A percentile compares a stretch with the other conserved stretches of the same genome.
Conservation (phyloP, 2,888 invertebrate species). For the Bombyx huttoni region DNA sequence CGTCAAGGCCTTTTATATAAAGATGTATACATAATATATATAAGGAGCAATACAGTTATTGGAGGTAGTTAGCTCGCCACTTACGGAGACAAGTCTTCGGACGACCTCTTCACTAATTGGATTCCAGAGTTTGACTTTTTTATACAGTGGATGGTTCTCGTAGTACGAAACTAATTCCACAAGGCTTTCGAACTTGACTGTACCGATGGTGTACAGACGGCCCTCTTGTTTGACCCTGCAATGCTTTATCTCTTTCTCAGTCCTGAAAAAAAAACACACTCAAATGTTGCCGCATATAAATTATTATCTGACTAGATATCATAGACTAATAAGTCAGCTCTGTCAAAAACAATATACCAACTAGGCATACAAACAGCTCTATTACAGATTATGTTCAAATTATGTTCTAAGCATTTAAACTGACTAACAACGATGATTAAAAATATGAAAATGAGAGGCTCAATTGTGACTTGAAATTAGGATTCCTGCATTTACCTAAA, state of each 20-base stretch:
- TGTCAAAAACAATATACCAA: no score
- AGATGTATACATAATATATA: no score
- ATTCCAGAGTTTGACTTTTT: constrained; percentile 88
- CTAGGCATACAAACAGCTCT: no score
- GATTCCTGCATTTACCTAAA: constrained; percentile 90
- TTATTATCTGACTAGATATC: no score
- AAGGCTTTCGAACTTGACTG: constrained; percentile 95
- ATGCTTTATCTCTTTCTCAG: constrained; percentile 95
- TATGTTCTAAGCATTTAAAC: no score
- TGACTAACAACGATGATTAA: no score
- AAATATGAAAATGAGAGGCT: no score
- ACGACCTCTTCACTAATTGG: constrained; percentile 86
- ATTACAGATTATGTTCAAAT: no score
- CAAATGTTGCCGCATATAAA: background rate
- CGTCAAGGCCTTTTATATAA: no score
- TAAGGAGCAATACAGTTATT: no score
- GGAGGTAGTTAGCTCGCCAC: constrained; percentile 20
- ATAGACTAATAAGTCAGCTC: no score
- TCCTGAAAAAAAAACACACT: constrained; percentile 67
- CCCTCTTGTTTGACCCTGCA: constrained; percentile 96
- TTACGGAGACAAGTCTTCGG: constrained; percentile 74
- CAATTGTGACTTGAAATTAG: no score
- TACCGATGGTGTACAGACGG: constrained; percentile 90
- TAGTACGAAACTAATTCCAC: constrained; percentile 94
- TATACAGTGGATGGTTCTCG: constrained; percentile 90